phyloP scores from a whole-genome alignment of 1,140 invertebrate genomes.

The Odontomachus brunneus region DNA sequence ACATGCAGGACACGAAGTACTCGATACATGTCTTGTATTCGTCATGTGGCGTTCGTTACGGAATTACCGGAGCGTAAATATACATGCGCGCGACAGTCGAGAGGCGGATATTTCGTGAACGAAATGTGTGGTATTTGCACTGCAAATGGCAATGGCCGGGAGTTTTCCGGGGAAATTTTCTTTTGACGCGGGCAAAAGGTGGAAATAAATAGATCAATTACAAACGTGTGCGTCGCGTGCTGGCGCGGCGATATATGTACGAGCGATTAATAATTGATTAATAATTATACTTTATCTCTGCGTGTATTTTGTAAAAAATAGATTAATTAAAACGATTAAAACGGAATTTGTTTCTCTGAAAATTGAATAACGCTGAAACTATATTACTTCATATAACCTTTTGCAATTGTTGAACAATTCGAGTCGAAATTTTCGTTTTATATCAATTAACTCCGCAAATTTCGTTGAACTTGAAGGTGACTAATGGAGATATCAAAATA shows the following conservation, averaged over 20 bases:
- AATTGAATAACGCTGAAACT: not conserved
- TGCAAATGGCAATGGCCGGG: conserved; percentile 32
- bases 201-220: conserved; percentile 39
- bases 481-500: too few species aligned
- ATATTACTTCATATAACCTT: not conserved
- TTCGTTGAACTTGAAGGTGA: too few species aligned
- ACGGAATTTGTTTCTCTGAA: conserved; percentile 1
- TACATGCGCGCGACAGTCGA: conserved; percentile 35
- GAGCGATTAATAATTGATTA: not conserved
- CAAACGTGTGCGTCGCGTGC: not conserved
- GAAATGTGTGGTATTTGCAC: conserved; percentile 24
- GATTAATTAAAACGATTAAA: not conserved
- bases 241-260: not conserved
- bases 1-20: not conserved
- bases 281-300: not conserved
- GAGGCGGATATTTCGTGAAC: conserved; percentile 32
- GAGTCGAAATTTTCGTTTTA: too few species aligned
- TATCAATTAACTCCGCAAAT: too few species aligned
- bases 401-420: too few species aligned
- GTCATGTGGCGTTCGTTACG: not conserved
- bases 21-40: conserved; percentile 24
- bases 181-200: not conserved
- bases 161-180: conserved; percentile 33
- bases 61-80: conserved; percentile 53
- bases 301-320: not conserved